Conservation (phyloP, 2,888 invertebrate genomes). For the Eupithecia subfuscata region DNA sequence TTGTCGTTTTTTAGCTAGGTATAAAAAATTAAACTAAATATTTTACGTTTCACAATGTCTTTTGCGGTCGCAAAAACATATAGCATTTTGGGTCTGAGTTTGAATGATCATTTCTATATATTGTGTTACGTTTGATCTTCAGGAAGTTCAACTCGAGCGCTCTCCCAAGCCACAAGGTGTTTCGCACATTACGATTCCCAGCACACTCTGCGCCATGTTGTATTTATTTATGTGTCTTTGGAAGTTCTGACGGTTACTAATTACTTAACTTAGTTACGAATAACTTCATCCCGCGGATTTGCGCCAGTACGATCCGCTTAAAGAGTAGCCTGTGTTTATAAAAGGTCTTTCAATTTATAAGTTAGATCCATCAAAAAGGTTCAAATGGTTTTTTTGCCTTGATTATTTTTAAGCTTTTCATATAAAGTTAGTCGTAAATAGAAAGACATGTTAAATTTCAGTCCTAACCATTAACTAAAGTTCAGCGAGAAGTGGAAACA, state of each 20-base stretch:
- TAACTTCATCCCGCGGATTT: background rate
- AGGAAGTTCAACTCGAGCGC: background rate
- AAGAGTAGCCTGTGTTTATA: background rate
- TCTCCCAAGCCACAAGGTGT: background rate
- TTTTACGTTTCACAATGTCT: too few relatives aligned
- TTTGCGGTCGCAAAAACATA: background rate
- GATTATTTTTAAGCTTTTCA: too few relatives aligned
- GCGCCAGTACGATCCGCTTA: background rate
- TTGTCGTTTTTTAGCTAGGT: too few relatives aligned
- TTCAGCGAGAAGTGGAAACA: background rate
- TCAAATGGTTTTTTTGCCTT: background rate
- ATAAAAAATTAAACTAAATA: too few relatives aligned
- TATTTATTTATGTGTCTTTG: constrained; percentile 34
- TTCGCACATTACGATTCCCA: background rate
- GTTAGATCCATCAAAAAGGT: background rate
- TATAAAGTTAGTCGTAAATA: too few relatives aligned
- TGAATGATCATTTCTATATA: background rate
- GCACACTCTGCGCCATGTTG: constrained; percentile 13
- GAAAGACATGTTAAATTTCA: background rate
- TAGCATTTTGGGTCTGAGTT: background rate
- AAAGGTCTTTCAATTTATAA: background rate
- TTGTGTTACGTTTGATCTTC: background rate
- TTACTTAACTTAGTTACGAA: constrained; percentile 16
- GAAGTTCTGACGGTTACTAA: constrained; percentile 26
- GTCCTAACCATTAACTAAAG: background rate